A percentile compares a stretch with the other conserved stretches of the same genome.
Evolutionary conservation across 2,888 invertebrate genomes (phyloP).

Genomic region (Chrysodeixis includens): DNA sequence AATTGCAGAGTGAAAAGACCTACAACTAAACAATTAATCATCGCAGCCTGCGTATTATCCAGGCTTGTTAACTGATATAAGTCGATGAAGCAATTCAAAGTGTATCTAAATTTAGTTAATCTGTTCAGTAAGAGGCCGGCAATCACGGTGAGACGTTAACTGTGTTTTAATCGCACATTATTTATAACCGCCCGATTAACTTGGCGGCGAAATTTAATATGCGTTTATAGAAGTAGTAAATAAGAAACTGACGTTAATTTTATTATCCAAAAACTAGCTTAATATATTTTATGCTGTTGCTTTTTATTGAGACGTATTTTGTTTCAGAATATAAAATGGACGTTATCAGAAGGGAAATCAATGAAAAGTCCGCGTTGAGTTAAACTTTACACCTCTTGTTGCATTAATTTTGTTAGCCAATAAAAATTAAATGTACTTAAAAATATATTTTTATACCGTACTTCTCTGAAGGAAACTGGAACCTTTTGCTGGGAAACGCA

Average conservation of each 20-base stretch:
- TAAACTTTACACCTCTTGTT: neutral
- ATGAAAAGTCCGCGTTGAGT: neutral
- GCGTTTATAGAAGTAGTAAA: slow-evolving; percentile 30
- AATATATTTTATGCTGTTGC: neutral
- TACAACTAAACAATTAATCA: neutral
- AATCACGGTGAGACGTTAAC: slow-evolving; percentile 45
- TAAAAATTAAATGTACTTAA: too few relatives aligned
- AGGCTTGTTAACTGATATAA: neutral
- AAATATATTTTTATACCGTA: too few relatives aligned
- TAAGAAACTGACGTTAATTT: slow-evolving; percentile 41
- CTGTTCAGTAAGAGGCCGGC: slow-evolving; percentile 19
- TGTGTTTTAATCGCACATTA: slow-evolving; percentile 49
- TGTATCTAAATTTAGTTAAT: slow-evolving; percentile 37
- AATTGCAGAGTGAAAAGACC: too few relatives aligned
- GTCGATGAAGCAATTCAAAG: slow-evolving; percentile 33
- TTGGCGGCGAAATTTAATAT: slow-evolving; percentile 43
- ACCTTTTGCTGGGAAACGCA: too few relatives aligned
- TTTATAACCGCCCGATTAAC: slow-evolving; percentile 49
- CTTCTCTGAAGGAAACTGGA: too few relatives aligned
- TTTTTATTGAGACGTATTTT: neutral
- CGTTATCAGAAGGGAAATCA: neutral
- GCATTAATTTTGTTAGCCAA: too few relatives aligned
- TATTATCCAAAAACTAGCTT: slow-evolving; percentile 32
- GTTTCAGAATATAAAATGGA: neutral
- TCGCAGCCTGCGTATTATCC: neutral